phyloP scores from a whole-genome alignment of 2,797 vertebrate genomes.

The Gouania willdenowi region DNA sequence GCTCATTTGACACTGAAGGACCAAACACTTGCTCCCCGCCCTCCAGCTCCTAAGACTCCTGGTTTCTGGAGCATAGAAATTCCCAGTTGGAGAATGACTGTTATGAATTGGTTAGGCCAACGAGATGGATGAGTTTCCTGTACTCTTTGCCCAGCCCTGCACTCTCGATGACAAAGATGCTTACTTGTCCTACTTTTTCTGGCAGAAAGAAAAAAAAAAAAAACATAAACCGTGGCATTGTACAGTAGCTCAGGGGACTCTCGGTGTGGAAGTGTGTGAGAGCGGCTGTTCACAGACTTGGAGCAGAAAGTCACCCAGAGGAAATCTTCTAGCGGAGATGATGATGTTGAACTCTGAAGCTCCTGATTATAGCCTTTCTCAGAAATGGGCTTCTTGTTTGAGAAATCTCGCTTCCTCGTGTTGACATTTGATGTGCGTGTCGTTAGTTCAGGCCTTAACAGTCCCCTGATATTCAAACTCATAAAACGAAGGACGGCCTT shows the following conservation, averaged over 20 bases:
- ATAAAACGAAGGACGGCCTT: conserved; percentile 2
- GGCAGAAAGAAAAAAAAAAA: conserved; percentile 39
- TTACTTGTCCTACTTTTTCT: conserved; percentile 66
- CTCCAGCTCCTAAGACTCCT: conserved; percentile 26
- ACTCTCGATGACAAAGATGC: conserved; percentile 58
- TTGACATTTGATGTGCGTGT: conserved; percentile 22
- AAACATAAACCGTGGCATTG: conserved; percentile 53
- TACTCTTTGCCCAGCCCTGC: conserved; percentile 45
- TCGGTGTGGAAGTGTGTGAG: conserved; percentile 33
- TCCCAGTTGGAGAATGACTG: conserved; percentile 58
- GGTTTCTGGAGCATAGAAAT: conserved; percentile 67
- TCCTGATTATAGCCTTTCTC: conserved; percentile 28
- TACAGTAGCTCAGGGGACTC: conserved; percentile 58
- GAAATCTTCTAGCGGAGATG: conserved; percentile 38
- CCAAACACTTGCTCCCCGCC: conserved; percentile 37
- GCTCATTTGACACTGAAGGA: conserved; percentile 35
- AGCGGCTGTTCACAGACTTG: conserved; percentile 47
- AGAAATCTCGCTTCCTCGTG: conserved; percentile 4
- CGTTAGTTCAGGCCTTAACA: neutral
- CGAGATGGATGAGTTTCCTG: conserved; percentile 55
- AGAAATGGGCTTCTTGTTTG: conserved; percentile 15
- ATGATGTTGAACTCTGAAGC: conserved; percentile 23
- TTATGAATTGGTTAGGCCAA: conserved; percentile 63
- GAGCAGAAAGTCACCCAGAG: conserved; percentile 42
- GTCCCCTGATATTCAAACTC: conserved; percentile 17